phyloP scores from a whole-genome alignment of 2,797 vertebrate genomes.

The Chelonia mydas region DNA sequence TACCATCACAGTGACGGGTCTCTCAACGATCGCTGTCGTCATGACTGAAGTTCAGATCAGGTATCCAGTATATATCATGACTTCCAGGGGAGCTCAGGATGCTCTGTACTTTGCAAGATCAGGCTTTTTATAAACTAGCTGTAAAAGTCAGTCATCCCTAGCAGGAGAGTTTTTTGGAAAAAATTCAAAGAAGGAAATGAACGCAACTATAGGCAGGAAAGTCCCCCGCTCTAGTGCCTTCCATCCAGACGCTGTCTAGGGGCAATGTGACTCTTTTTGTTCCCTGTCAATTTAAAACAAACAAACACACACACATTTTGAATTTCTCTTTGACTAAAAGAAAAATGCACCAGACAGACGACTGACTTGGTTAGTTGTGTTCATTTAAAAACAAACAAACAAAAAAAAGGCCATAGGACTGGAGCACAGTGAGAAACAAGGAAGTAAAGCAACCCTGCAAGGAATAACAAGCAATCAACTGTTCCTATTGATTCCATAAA shows the following conservation, averaged over 20 bases:
- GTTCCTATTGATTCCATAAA: slow-evolving; percentile 19
- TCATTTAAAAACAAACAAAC: not conserved
- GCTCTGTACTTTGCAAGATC: not conserved
- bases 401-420: not conserved
- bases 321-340: not conserved
- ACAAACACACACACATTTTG: not conserved
- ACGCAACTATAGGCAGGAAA: slow-evolving; percentile 26
- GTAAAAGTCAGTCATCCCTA: not conserved
- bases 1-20: not conserved
- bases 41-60: not conserved
- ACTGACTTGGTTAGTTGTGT: not conserved
- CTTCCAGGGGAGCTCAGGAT: not conserved
- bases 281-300: not conserved
- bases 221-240: not conserved
- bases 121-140: not conserved
- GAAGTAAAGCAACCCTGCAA: slow-evolving; percentile 11
- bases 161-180: not conserved
- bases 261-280: not conserved
- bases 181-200: slow-evolving; percentile 3
- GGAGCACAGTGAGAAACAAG: slow-evolving; percentile 23
- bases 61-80: not conserved
- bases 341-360: not conserved
- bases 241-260: not conserved
- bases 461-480: slow-evolving; percentile 26
- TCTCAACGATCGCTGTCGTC: not conserved